Conservation (phyloP, 2,797 vertebrate genomes). For the Chiloscyllium punctatum region DNA sequence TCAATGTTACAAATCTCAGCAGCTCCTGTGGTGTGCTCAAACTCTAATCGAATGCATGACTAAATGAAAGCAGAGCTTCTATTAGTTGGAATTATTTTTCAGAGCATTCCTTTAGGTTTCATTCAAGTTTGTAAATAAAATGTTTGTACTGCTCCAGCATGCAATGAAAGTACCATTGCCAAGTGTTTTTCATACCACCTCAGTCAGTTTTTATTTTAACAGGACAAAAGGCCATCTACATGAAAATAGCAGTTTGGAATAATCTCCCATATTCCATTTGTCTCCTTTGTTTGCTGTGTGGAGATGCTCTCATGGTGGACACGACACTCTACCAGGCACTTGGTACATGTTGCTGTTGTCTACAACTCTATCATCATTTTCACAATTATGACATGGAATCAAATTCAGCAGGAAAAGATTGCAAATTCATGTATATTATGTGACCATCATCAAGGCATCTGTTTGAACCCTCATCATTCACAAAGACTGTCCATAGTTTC, state of each 20-base stretch:
- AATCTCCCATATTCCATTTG: neutral
- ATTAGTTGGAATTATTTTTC: neutral
- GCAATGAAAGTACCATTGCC: neutral
- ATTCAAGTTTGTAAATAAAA: neutral
- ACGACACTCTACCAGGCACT: neutral
- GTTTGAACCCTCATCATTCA: neutral
- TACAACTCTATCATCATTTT: neutral
- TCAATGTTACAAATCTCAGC: neutral
- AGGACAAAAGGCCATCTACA: neutral
- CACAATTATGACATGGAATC: neutral
- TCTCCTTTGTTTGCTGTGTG: neutral
- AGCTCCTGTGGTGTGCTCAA: neutral
- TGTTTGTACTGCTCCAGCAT: neutral
- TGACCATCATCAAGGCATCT: neutral
- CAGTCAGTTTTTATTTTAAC: neutral
- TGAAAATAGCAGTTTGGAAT: neutral
- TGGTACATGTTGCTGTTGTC: neutral
- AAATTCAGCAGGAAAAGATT: neutral
- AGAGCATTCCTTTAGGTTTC: neutral
- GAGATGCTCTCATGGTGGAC: neutral
- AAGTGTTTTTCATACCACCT: neutral
- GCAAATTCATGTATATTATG: neutral
- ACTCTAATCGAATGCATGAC: too few relatives aligned
- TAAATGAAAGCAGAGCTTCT: neutral
- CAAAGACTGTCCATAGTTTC: neutral